Evolutionary conservation across 2,113 vertebrate genomes (phyloP), one percentile per base, ranked within the genome.

Genomic region (Dendropsophus ebraccatus): DNA sequence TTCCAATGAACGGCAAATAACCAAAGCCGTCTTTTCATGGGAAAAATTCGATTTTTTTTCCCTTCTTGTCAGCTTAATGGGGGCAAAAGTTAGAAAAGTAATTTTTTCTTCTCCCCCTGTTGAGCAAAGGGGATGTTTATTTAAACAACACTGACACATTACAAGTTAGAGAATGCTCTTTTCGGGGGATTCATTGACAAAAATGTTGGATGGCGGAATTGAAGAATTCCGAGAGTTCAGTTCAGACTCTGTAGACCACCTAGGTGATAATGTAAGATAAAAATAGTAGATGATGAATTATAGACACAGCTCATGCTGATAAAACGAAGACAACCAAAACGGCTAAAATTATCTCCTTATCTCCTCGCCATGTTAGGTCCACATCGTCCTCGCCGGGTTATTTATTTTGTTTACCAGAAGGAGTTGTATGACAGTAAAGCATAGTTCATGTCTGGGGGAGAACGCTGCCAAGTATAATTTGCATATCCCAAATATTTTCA

Each of bases 1-100:
- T 94, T 93, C 88, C 90, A 91, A 91, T 94, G 88, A 92, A 75
- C 70, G 84, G 54, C 81, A 87, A 90, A 90, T 84, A 92, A 91
- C 67, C 88, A 82, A 80, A 78, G 32, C 56, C 25, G 88, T 28
- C 87, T 83, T 87, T 54, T 54, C 10, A 37, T 37, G 28, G 70
- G 47, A 82, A 82, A 82, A 87, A 90, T 80, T n/a, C 89, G 91
- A 89, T 89, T 90, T 90, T 90, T 88, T 88, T 89, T 90, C n/a
- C n/a, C n/a, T n/a, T 90, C 87, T 69, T 30, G 90, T 83, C 79
- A 82, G 77, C 92, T 88, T 90, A 90, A 67, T 72, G 47, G 65
- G 81, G 49, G 67, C 73, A 85, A 77, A 77, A 77, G 56, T 50
- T 41, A 84, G 74, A 35, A 62, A 35, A 77, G 58, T 19, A 35